Base-by-base conservation (phyloP, 2,888 invertebrate genomes). In the Melieria picta region DNA sequence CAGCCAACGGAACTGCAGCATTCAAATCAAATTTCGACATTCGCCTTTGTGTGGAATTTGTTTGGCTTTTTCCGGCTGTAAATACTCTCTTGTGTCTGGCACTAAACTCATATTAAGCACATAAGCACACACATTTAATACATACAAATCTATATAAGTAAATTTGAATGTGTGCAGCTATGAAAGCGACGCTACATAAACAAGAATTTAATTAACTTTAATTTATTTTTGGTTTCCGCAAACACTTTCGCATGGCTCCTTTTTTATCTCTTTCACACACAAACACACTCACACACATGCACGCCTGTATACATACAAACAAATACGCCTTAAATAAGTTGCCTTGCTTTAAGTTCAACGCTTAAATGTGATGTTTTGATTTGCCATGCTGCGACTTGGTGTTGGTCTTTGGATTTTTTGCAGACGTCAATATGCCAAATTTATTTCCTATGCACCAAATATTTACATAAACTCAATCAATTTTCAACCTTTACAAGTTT, bases 131-230 rank as follows among this genome's bases (percentile, higher is more conserved):
- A 52, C 5, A 30, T 30, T 30, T 30, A 30, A 58, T 7, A 4
- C 11, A 61, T 7, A 46, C 42, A 11, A 13, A 43, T 42, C 7
- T 64, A 30, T 43, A 5, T 16, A 50, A 50, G 58, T 9, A 16
- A 7, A 30, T 30, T 30, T 30, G 2, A 30, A 5, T 3, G 7
- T n/a, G 42, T 5, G 30, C 57, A 57, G 10, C 57, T 16, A n/a
- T 50, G 42, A 5, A 30, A 45, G 30, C n/a, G n/a, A 10, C 30
- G 30, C 30, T 30, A 30, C 30, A 30, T 30, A 52, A 60, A 42
- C 62, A 62, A 61, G 63, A 72, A 72, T 72, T 74, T 69, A 74
- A 71, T 74, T 74, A 74, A 72, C 72, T 74, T 62, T 50, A 72
- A 72, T 74, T 74, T 69, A 66, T 67, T 69, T 72, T 72, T 48